A percentile compares a stretch with the other conserved stretches of the same genome.
Evolutionary conservation across 2,888 invertebrate species (phyloP).

Genomic region (Erebia ligea): DNA sequence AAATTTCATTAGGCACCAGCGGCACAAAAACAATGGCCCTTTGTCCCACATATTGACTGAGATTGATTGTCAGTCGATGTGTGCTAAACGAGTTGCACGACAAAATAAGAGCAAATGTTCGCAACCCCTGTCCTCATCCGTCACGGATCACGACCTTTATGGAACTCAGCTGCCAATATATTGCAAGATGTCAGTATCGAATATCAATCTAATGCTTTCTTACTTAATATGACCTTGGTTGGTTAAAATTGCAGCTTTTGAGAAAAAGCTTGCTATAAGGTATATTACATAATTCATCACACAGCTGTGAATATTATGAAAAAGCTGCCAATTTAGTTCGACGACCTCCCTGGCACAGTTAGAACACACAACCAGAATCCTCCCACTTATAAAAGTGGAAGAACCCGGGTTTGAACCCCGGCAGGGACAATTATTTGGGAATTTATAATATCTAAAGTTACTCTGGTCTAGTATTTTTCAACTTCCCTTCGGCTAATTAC

Average conservation of each 20-base stretch:
- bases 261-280: background rate
- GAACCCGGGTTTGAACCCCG: no score
- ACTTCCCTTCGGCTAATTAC: no score
- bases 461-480: no score
- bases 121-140: constrained; percentile 71
- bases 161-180: constrained; percentile 2
- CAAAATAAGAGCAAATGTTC: constrained; percentile 76
- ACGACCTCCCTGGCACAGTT: no score
- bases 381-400: no score
- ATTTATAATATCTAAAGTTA: no score
- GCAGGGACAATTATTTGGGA: no score
- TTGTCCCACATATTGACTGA: constrained; percentile 78
- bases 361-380: no score
- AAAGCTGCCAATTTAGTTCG: background rate
- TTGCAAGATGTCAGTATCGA: background rate
- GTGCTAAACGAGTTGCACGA: constrained; percentile 74
- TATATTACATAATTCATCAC: no score
- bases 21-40: constrained; percentile 70
- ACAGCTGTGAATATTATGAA: background rate
- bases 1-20: constrained; percentile 70
- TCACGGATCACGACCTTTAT: constrained; percentile 55
- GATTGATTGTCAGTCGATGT: constrained; percentile 80
- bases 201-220: background rate
- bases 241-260: background rate
- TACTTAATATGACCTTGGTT: background rate